Conservation (phyloP, 2,797 vertebrate species). For the Danio kyathit region DNA sequence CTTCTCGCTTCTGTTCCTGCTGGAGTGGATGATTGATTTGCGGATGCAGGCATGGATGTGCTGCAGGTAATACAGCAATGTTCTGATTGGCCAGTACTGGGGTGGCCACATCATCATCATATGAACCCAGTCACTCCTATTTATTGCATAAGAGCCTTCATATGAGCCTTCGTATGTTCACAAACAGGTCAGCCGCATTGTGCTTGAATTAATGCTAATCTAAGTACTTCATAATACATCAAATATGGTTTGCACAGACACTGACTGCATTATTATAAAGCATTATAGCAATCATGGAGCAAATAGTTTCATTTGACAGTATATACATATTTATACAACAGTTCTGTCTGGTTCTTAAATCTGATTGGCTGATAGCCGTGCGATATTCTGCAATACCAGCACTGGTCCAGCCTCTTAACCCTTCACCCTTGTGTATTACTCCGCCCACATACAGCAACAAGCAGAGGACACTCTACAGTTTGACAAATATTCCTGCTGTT, state of each 20-base stretch:
- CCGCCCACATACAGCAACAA: too few species aligned
- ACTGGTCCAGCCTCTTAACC: too few species aligned
- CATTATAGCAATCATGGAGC: background rate
- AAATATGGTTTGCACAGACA: background rate
- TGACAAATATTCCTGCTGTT: too few species aligned
- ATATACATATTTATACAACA: too few species aligned
- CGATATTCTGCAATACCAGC: too few species aligned
- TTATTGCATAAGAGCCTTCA: slow-evolving; percentile 29
- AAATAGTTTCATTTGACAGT: background rate
- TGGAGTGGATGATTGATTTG: background rate
- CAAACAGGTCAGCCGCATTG: background rate
- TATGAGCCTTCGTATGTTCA: background rate
- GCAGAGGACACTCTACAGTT: too few species aligned
- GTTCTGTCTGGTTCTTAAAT: too few species aligned
- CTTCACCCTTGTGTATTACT: too few species aligned
- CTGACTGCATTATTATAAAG: background rate
- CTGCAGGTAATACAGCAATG: slow-evolving; percentile 16
- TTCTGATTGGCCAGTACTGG: slow-evolving; percentile 22
- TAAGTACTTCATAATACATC: slow-evolving; percentile 9
- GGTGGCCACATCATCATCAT: slow-evolving; percentile 31
- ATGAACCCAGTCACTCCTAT: slow-evolving; percentile 20
- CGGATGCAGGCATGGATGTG: background rate
- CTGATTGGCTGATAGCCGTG: too few species aligned
- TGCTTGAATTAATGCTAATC: background rate
- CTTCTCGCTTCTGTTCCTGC: background rate